phyloP scores from a whole-genome alignment of 1,140 invertebrate genomes.

The Lepidurus packardi region DNA sequence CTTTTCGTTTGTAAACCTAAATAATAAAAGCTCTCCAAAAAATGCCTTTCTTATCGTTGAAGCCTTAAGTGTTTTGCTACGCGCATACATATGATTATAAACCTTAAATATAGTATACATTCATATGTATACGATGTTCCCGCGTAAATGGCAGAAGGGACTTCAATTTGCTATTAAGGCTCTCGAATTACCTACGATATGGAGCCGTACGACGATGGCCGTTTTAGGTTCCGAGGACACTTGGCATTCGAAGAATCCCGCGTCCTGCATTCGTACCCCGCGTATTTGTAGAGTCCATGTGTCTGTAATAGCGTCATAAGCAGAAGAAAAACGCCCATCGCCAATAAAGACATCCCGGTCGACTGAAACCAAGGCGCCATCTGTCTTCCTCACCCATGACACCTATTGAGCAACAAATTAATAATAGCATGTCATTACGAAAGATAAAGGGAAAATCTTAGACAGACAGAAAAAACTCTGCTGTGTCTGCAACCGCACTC shows the following conservation, averaged over 20 bases:
- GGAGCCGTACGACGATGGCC: constrained; percentile 79
- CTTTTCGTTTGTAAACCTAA: no score
- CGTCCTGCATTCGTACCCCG: constrained; percentile 71
- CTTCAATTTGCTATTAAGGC: no score
- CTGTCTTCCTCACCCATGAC: constrained; percentile 79
- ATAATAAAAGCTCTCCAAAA: no score
- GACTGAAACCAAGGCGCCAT: constrained; percentile 83
- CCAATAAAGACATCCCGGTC: constrained; percentile 86
- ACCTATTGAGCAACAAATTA: constrained; percentile 48
- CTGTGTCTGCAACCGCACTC: not conserved
- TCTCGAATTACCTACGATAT: constrained; percentile 64
- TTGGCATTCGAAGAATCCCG: constrained; percentile 88
- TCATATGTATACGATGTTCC: no score
- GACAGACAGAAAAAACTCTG: not conserved
- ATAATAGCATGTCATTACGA: not conserved
- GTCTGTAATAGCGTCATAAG: constrained; percentile 66
- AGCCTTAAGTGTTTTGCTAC: no score
- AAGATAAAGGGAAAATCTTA: not conserved
- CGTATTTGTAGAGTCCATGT: constrained; percentile 81
- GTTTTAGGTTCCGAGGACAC: constrained; percentile 87
- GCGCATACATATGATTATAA: no score
- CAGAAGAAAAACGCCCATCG: constrained; percentile 74
- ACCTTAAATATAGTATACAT: no score
- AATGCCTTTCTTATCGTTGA: no score
- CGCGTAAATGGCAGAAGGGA: no score